Conservation (phyloP, 1,140 invertebrate genomes). For the Leptinotarsa texana region DNA sequence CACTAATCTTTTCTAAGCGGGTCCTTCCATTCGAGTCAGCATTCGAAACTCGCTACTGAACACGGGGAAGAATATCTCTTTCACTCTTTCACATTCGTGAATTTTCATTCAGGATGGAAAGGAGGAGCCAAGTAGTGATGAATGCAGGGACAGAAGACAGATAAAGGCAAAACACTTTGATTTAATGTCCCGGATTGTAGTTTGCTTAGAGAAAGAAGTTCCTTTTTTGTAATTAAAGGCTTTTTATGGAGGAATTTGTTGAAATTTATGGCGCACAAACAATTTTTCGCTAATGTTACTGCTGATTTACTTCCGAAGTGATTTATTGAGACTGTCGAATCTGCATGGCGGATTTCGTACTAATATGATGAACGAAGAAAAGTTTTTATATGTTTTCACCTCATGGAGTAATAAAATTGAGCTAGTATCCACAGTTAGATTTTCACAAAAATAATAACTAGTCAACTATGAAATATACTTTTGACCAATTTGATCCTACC, state of each 20-base stretch:
- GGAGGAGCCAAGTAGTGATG: conserved; percentile 48
- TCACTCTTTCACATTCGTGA: conserved; percentile 17
- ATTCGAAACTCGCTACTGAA: no score
- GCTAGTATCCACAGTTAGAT: no score
- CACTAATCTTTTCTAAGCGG: no score
- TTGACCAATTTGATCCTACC: no score
- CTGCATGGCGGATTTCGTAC: background rate
- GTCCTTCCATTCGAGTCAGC: no score
- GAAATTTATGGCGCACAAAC: conserved; percentile 47
- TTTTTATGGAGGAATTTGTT: conserved; percentile 46
- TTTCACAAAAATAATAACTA: no score
- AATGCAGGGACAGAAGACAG: conserved; percentile 50
- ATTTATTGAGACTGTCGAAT: conserved; percentile 7
- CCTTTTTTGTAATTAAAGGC: conserved; percentile 52
- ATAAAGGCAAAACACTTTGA: conserved; percentile 55
- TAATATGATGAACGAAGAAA: background rate
- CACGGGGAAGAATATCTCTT: background rate
- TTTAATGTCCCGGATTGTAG: conserved; percentile 51
- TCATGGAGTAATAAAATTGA: no score
- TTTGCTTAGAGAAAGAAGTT: conserved; percentile 51
- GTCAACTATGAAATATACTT: no score
- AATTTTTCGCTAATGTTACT: conserved; percentile 37
- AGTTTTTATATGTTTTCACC: background rate
- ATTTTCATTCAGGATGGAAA: conserved; percentile 36
- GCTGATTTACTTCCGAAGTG: conserved; percentile 21